A percentile compares a stretch with the other conserved stretches of the same genome.
These are phyloP conservation scores for Caenorhabditis sp. DNA, from an alignment of 2,888 invertebrate species.

Conservation along the genomic window DNA sequence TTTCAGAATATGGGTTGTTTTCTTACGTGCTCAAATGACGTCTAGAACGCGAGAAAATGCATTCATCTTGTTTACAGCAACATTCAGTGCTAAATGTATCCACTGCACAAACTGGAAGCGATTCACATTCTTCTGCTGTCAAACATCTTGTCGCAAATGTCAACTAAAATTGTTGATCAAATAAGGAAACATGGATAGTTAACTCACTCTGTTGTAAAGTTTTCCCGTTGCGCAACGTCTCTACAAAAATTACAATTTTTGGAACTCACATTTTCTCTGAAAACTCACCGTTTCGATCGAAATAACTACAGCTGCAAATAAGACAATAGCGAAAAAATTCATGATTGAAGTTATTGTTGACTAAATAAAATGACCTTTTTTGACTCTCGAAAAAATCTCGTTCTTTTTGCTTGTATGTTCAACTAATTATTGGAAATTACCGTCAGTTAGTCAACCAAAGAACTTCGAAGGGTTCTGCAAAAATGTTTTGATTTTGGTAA, in stretches of 20 bases:
- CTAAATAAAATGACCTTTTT: too few relatives aligned
- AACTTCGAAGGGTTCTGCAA: not conserved
- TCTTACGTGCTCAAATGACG: not conserved
- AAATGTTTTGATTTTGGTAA: not conserved
- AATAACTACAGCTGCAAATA: not conserved
- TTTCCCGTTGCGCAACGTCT: not conserved
- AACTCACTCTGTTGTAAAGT: not conserved
- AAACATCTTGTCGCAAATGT: not conserved
- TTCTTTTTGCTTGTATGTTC: not conserved
- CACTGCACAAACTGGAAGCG: not conserved
- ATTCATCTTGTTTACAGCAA: not conserved
- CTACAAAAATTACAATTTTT: not conserved
- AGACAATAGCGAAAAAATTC: constrained; percentile 1
- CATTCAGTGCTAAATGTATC: not conserved
- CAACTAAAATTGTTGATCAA: not conserved
- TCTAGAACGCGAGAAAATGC: not conserved
- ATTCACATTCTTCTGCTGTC: not conserved
- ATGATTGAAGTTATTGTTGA: not conserved
- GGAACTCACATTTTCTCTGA: too few relatives aligned
- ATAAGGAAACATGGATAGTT: not conserved
- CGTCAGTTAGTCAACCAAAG: not conserved
- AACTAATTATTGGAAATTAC: not conserved
- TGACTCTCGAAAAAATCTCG: not conserved
- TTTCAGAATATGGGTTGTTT: not conserved
- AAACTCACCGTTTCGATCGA: constrained; percentile 3